phyloP scores from a whole-genome alignment of 2,113 vertebrate species.

The Grammomys dolichurus region DNA sequence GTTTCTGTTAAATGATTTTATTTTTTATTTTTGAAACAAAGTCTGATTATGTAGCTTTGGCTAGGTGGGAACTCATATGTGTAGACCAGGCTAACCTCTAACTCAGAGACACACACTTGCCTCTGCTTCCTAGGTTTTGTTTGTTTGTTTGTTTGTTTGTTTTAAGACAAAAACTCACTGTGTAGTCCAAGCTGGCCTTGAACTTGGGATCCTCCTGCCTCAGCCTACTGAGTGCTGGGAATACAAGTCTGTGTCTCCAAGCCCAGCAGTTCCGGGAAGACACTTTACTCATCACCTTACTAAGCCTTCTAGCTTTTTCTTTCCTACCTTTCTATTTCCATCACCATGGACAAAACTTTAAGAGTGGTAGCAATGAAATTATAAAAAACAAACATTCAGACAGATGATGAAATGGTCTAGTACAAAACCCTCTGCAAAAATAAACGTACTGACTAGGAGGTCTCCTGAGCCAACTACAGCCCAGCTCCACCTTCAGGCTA shows the following conservation, averaged over 20 bases:
- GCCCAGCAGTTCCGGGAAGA: background rate
- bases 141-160: background rate
- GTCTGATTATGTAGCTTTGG: background rate
- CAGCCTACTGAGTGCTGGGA: background rate
- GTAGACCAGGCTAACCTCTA: background rate
- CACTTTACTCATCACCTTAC: background rate
- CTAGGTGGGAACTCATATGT: background rate
- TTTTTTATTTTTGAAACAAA: background rate
- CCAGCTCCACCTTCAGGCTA: background rate
- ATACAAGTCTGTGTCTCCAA: background rate
- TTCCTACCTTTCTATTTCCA: conserved; percentile 16
- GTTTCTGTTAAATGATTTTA: background rate
- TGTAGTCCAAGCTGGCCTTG: background rate
- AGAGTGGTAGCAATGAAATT: conserved; percentile 11
- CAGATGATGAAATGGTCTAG: conserved; percentile 33
- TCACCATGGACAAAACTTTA: conserved; percentile 23
- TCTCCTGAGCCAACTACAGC: background rate
- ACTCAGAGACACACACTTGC: background rate
- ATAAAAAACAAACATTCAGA: conserved; percentile 10
- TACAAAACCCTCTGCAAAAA: background rate
- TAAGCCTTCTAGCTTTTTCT: conserved; percentile 12
- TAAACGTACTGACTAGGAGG: conserved; percentile 24
- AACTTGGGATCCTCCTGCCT: background rate
- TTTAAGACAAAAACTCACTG: background rate
- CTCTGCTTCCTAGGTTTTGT: background rate